Evolutionary conservation across 2,888 invertebrate species (phyloP), one percentile per base, ranked within the genome.

Genomic region (Achlya flavicornis): DNA sequence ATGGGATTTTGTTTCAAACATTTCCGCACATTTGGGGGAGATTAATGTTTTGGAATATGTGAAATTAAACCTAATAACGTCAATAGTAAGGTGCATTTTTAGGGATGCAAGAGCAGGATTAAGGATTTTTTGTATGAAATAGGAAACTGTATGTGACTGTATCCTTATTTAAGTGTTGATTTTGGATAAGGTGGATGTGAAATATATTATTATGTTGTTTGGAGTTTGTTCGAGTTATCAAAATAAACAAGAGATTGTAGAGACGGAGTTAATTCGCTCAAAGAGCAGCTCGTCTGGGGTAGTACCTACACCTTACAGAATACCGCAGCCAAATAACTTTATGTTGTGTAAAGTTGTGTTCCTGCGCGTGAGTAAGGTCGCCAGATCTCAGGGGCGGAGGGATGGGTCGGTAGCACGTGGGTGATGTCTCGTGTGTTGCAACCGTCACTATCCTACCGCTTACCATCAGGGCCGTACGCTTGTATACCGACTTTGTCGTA

Each of bases 101-200:
- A 41, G 26, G 38, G 12, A 10, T 41, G 26, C 65, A 59, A 19
- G 19, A 43, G 16, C 38, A 46, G 57, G 58, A 64, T 35, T 63
- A 63, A 48, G 57, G 61, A 38, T 63, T 61, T 70, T 76, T 73
- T 71, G 71, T 75, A 69, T 41, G 66, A 59, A 61, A 74, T 62
- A 61, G 38, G 48, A 70, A 63, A 64, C 70, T 61, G 64, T 66
- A 67, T 61, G 48, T 69, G 63, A 64, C 70, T 61, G 64, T 66
- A 67, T 61, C 60, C 62, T 61, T 57, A 41, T 65, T 63, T 68
- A 71, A 68, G 69, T 77, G 74, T 77, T 77, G 75, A 73, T 78
- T 78, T 75, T 74, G 74, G 71, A 57, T 19, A 63, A 48, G 64
- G 64, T 6, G 59, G 70, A 67, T 75, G 75, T 76, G 77, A 80